Percentiles rank a stretch among this genome's conserved stretches.
Conservation (phyloP, 2,888 invertebrate genomes). For the Melitaea athalia region DNA sequence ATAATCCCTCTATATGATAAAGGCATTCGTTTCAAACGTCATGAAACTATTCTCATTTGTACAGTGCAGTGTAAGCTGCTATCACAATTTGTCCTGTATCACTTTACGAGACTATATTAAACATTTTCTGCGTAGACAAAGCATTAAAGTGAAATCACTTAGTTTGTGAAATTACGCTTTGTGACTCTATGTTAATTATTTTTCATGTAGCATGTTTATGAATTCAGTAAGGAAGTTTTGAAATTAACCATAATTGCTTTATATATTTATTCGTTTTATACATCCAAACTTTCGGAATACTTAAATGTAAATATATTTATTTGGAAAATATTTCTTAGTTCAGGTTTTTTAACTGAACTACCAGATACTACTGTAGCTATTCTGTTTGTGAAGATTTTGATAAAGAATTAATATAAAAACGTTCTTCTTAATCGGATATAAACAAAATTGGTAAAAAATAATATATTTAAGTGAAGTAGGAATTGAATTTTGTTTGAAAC, state of each 20-base stretch:
- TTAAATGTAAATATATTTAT: background rate
- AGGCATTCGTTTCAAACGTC: slow-evolving; percentile 18
- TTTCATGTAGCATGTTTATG: background rate
- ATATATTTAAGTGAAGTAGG: too few species aligned
- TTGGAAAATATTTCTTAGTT: too few species aligned
- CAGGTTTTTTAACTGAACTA: too few species aligned
- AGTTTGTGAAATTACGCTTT: background rate
- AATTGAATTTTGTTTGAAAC: too few species aligned
- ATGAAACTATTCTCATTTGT: slow-evolving; percentile 19
- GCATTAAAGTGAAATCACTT: slow-evolving; percentile 7
- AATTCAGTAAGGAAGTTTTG: background rate
- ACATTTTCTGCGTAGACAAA: slow-evolving; percentile 8
- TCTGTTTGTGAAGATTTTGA: too few species aligned
- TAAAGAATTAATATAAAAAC: too few species aligned
- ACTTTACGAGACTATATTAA: slow-evolving; percentile 10
- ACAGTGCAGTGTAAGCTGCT: background rate
- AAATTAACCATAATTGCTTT: background rate
- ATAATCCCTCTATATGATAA: slow-evolving; percentile 22
- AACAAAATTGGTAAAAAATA: background rate
- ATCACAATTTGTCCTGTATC: slow-evolving; percentile 8
- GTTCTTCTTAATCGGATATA: background rate
- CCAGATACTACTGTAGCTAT: too few species aligned
- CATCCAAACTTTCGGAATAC: background rate
- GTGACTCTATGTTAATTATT: slow-evolving; percentile 12
- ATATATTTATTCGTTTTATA: background rate